Percentiles rank a stretch among this genome's conserved stretches.
Evolutionary conservation across 2,888 invertebrate species (phyloP).

Genomic region (Ypsolopha scabrella): DNA sequence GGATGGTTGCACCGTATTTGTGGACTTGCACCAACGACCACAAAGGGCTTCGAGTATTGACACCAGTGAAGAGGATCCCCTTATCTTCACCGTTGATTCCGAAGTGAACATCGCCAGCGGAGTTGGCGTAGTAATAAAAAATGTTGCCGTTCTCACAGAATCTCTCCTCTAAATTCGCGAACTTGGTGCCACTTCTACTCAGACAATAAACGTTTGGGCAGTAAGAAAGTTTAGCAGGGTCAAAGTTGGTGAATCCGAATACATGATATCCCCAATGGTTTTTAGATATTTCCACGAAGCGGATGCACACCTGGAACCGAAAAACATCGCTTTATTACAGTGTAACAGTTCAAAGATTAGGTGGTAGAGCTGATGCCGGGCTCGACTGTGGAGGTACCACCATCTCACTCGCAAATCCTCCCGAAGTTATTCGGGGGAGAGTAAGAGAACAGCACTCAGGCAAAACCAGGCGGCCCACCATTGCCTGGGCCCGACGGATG

Average conservation of each 20-base stretch:
- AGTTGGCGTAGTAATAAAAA: conserved; percentile 91
- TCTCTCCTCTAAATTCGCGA: conserved; percentile 94
- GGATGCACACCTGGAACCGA: conserved; percentile 79
- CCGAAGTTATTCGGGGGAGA: no score
- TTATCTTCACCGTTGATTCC: conserved; percentile 96
- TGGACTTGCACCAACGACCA: conserved; percentile 98
- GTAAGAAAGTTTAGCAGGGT: conserved; percentile 91
- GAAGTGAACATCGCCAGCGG: conserved; percentile 94
- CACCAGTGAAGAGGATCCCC: conserved; percentile 87
- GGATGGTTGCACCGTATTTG: conserved; percentile 95
- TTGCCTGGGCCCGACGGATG: no score
- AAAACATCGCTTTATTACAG: conserved; percentile 5
- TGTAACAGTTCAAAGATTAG: no score
- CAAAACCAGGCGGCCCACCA: no score
- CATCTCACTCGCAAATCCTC: no score
- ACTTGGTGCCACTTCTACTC: conserved; percentile 98
- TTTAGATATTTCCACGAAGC: conserved; percentile 93
- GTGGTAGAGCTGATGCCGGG: no score
- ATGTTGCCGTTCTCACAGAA: conserved; percentile 89
- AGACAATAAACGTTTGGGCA: conserved; percentile 97
- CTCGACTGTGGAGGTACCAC: no score
- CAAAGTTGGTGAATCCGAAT: conserved; percentile 96
- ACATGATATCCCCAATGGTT: conserved; percentile 97
- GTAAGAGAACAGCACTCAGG: no score
- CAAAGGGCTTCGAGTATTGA: conserved; percentile 85